These are phyloP conservation scores for Trichogramma pretiosum DNA, from an alignment of 1,140 invertebrate genomes.

Conservation along the genomic window DNA sequence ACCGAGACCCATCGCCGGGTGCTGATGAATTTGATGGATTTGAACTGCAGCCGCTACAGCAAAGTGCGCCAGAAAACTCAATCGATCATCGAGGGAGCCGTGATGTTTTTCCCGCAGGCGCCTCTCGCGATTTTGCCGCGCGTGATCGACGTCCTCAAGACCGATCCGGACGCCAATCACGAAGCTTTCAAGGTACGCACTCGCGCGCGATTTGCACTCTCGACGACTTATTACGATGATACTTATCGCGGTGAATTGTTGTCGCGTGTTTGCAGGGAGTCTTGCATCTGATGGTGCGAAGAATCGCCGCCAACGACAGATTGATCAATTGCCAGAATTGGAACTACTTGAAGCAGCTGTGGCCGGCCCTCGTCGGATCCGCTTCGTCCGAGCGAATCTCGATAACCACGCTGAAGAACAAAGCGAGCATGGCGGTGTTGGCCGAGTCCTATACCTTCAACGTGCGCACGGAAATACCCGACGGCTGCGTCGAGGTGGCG, in stretches of 20 bases:
- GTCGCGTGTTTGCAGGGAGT: constrained; percentile 41
- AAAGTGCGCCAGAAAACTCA: constrained; percentile 60
- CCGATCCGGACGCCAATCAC: constrained; percentile 53
- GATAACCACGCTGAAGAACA: constrained; percentile 65
- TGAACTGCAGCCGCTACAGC: constrained; percentile 61
- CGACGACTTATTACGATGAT: neutral
- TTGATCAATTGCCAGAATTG: constrained; percentile 56
- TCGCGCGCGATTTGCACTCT: too few species aligned
- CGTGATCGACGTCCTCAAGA: constrained; percentile 51
- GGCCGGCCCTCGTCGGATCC: constrained; percentile 65
- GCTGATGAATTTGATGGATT: constrained; percentile 54
- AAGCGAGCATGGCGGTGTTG: constrained; percentile 43
- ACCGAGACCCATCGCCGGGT: constrained; percentile 54
- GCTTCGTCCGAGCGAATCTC: constrained; percentile 74
- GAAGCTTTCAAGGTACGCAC: constrained; percentile 61
- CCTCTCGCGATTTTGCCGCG: constrained; percentile 51
- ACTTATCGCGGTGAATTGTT: neutral
- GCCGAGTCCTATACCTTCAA: constrained; percentile 51
- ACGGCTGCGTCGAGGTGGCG: constrained; percentile 46
- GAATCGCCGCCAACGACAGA: neutral
- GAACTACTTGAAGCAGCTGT: constrained; percentile 59
- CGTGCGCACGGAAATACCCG: constrained; percentile 50
- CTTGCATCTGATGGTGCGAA: neutral
- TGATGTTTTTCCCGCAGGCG: constrained; percentile 52
- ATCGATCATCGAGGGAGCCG: constrained; percentile 44